These are phyloP conservation scores for Solenopsis invicta DNA, from an alignment of 1,140 invertebrate genomes.

Conservation along the genomic window DNA sequence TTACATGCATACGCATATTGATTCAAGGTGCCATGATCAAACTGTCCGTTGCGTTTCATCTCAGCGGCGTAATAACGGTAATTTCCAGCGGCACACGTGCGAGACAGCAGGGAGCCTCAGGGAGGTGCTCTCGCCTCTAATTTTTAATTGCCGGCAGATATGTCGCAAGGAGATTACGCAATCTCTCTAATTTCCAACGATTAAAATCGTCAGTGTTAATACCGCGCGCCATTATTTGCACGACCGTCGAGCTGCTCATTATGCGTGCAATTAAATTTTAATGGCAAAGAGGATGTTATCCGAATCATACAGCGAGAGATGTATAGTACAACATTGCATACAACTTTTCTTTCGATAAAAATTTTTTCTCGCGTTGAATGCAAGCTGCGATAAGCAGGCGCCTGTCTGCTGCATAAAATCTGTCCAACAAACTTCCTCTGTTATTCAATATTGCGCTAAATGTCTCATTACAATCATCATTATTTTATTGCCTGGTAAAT, in stretches of 20 bases:
- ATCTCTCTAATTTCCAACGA: neutral
- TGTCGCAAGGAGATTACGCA: neutral
- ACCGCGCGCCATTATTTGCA: neutral
- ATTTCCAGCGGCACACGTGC: neutral
- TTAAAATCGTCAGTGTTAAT: conserved; percentile 35
- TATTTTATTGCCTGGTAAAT: neutral
- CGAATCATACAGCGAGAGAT: neutral
- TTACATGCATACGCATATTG: neutral
- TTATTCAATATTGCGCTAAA: conserved; percentile 27
- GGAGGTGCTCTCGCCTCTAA: neutral
- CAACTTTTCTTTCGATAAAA: conserved; percentile 72
- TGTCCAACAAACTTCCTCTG: conserved; percentile 17
- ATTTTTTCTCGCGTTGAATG: conserved; percentile 58
- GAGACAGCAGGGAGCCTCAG: neutral
- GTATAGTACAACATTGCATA: conserved; percentile 60
- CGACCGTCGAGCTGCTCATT: conserved; percentile 7
- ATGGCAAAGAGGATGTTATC: neutral
- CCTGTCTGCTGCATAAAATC: conserved; percentile 24
- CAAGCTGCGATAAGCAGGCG: conserved; percentile 71
- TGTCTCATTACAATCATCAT: neutral
- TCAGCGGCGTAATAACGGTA: neutral
- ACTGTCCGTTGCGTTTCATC: neutral
- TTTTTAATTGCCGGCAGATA: conserved; percentile 29
- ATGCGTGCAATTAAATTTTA: conserved; percentile 38
- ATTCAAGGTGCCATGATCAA: neutral